Conservation (phyloP, 37 sponge, comb jelly and placozoan species). For the Beroe forskalii region DNA sequence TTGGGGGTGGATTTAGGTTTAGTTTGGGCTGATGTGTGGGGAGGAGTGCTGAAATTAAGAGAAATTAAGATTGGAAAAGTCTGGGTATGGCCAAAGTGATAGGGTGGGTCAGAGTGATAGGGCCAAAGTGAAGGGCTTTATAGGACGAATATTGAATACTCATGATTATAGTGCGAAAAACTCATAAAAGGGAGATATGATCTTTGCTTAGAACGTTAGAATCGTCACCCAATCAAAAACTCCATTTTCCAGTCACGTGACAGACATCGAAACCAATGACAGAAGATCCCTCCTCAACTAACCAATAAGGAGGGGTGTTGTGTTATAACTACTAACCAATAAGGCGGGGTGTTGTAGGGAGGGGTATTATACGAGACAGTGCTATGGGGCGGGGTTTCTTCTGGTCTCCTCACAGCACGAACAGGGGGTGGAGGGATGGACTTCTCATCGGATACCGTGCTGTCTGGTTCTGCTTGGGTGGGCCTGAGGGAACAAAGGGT, state of each 20-base stretch:
- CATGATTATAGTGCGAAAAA: too few species aligned
- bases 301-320: neutral
- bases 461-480: slow-evolving; percentile 37
- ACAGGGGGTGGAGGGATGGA: neutral
- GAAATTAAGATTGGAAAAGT: too few species aligned
- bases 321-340: neutral
- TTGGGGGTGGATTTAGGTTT: neutral
- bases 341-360: slow-evolving; percentile 26
- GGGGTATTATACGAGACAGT: neutral
- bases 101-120: too few species aligned
- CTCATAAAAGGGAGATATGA: too few species aligned
- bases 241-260: too few species aligned
- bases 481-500: neutral
- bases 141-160: too few species aligned
- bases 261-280: too few species aligned
- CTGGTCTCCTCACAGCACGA: neutral
- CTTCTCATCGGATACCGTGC: slow-evolving; percentile 31
- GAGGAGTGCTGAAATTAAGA: slow-evolving; percentile 48
- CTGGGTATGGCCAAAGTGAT: too few species aligned
- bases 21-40: neutral
- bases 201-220: too few species aligned
- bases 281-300: too few species aligned
- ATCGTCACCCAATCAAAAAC: too few species aligned
- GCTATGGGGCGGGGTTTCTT: neutral
- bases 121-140: too few species aligned